Conservation (phyloP, 2,888 invertebrate species). For the Ophonus ardosiacus region DNA sequence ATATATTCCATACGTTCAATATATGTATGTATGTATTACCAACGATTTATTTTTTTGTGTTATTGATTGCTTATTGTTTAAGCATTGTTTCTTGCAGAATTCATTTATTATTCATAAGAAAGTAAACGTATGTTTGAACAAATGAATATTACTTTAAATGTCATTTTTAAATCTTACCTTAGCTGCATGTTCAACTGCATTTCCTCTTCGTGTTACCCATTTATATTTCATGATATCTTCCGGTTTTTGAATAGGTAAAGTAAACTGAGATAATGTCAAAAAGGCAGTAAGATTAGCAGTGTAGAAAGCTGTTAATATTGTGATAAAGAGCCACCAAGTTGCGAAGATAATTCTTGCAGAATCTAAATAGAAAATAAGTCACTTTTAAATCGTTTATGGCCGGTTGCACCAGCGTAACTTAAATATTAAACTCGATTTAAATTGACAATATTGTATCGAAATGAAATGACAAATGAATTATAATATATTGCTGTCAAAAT, state of each 20-base stretch:
- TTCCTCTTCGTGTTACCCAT: constrained; percentile 85
- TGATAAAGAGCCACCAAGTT: constrained; percentile 95
- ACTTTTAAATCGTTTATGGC: no score
- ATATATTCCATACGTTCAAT: neutral
- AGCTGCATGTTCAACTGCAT: constrained; percentile 81
- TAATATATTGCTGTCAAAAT: no score
- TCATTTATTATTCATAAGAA: constrained; percentile 31
- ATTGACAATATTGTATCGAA: no score
- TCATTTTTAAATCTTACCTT: constrained; percentile 33
- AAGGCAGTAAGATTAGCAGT: constrained; percentile 95
- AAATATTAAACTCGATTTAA: no score
- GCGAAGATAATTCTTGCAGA: constrained; percentile 90
- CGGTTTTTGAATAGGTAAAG: constrained; percentile 85
- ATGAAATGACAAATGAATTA: no score
- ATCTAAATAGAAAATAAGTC: constrained; percentile 77
- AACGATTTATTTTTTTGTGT: constrained; percentile 21
- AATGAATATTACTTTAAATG: neutral
- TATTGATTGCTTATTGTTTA: constrained; percentile 30
- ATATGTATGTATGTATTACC: no score
- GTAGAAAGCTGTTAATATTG: constrained; percentile 91
- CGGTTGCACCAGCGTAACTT: no score
- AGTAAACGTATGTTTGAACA: constrained; percentile 3
- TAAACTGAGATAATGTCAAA: constrained; percentile 90
- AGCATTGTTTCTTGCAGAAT: constrained; percentile 23
- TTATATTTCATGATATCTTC: constrained; percentile 84